Conservation (phyloP, 2,113 vertebrate species). For the Podiceps cristatus region DNA sequence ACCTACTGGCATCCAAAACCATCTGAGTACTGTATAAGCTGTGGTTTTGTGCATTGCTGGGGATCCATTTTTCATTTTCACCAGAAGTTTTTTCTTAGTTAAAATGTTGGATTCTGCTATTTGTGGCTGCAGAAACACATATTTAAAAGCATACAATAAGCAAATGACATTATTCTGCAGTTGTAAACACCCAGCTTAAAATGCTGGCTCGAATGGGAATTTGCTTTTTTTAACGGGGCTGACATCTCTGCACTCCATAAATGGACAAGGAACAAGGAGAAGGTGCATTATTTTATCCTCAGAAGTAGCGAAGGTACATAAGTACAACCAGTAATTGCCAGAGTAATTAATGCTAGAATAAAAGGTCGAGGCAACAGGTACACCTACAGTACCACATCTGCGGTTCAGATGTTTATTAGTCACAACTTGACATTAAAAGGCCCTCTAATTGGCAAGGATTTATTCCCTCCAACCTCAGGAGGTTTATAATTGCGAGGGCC, state of each 20-base stretch:
- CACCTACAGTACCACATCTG: slow-evolving; percentile 33
- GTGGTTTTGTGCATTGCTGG: neutral
- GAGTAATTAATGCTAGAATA: neutral
- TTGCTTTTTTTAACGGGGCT: neutral
- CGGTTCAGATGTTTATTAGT: slow-evolving; percentile 56
- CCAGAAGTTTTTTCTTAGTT: neutral
- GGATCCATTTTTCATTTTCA: neutral
- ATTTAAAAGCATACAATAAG: neutral
- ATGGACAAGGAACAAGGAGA: neutral
- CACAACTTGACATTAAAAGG: slow-evolving; percentile 40
- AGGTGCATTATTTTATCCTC: neutral
- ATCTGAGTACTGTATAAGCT: neutral
- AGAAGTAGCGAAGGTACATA: neutral
- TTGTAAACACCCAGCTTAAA: neutral
- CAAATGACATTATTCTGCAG: neutral
- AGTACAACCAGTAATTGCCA: neutral
- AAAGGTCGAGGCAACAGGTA: slow-evolving; percentile 17
- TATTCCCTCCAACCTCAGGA: slow-evolving; percentile 28
- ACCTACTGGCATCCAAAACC: neutral
- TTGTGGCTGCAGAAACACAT: neutral
- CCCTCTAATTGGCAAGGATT: slow-evolving; percentile 21
- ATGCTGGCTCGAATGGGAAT: neutral
- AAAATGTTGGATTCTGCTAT: neutral
- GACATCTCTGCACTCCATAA: neutral
- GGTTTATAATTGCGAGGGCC: neutral